Base-by-base conservation (phyloP, 1,140 invertebrate species). In the Halictus rubicundus region DNA sequence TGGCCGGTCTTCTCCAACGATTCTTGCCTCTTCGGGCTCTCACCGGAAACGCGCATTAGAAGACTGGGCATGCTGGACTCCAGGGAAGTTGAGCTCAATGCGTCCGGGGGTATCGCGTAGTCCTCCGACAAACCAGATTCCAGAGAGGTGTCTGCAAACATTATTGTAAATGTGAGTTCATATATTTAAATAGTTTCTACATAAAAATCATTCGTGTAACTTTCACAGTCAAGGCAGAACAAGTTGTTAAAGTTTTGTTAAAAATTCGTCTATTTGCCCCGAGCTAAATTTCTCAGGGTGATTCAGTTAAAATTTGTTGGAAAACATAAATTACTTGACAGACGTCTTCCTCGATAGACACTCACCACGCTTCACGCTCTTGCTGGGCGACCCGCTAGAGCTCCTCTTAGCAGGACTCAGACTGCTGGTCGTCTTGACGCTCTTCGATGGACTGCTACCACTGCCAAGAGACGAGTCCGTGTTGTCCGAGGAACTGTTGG, bases 81-180 rank as follows among this genome's bases (percentile, higher is more conserved):
- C 80, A 96, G 93, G 78, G 95, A 96, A 3, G 96, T 96, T 42
- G 95, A 95, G 37, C 97, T 97, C 14, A 97, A 93, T 3, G 98
- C 98, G 93, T 99, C 98, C 21, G 98, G 98, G 25, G 98, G 98
- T 87, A 99, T 96, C 32, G 98, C 98, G 93, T 99, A 99, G 94
- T 99, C 98, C 91, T 99, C 97, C 25, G 98, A 98, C 92, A 98
- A 95, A 74, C 97, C 98, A 60, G 97, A 98, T 93, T 98, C 97
- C 92, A 98, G 96, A 71, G 97, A 98, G 83, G 96, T 97, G 93
- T 98, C 97, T 97, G 94, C 89, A 93, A 94, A 77, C 82, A 14
- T 46, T 46, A 46, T 12, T 12, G 10, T 46, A 0, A 46, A 14
- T 12, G 9, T 14, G 10, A 46, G n/a, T n/a, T n/a, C n/a, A n/a